These are phyloP conservation scores for Rhagologus leucostigma DNA, from an alignment of 2,113 vertebrate genomes.

Conservation along the genomic window DNA sequence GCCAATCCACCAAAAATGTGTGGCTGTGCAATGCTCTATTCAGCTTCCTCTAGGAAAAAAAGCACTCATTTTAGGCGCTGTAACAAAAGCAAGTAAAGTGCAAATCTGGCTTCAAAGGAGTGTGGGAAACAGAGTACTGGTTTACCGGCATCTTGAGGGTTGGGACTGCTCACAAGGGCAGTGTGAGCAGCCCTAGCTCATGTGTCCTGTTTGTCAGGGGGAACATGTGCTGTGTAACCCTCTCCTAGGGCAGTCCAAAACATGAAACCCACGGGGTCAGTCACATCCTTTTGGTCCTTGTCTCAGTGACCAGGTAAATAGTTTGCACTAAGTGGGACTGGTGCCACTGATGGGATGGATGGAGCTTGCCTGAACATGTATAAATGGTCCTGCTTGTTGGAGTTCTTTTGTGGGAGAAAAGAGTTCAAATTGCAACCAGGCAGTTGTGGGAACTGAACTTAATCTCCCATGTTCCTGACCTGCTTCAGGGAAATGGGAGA, in stretches of 20 bases:
- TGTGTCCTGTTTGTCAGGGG: background rate
- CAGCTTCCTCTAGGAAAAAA: background rate
- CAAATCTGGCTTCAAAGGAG: conserved; percentile 30
- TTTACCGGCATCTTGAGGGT: background rate
- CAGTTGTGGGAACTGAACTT: background rate
- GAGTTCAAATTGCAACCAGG: background rate
- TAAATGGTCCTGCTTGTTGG: background rate
- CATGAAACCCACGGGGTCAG: background rate
- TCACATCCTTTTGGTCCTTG: background rate
- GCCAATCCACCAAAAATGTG: background rate
- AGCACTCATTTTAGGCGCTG: background rate
- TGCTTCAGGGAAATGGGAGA: background rate
- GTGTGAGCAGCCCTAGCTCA: background rate
- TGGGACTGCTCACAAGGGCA: background rate
- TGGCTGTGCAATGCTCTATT: background rate
- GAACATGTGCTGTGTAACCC: background rate
- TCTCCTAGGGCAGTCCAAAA: background rate
- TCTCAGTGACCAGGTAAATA: background rate
- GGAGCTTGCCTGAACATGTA: background rate
- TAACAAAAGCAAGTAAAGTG: conserved; percentile 29
- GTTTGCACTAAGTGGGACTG: background rate
- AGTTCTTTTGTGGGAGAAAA: background rate
- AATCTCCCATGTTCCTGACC: background rate
- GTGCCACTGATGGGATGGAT: background rate
- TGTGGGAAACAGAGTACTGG: background rate